Conservation (phyloP, 1,140 invertebrate species). For the Calephelis virginiensis region DNA sequence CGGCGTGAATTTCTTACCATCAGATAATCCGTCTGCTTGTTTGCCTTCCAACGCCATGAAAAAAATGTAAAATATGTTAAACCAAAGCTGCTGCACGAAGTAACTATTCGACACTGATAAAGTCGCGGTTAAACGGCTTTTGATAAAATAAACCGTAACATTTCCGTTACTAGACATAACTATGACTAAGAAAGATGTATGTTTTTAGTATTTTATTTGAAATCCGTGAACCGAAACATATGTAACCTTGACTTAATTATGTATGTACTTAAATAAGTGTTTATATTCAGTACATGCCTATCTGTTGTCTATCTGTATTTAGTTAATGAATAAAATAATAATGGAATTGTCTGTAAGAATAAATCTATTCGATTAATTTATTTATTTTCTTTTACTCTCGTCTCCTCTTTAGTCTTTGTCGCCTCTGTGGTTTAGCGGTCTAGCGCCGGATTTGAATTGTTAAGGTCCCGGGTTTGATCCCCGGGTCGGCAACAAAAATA, state of each 20-base stretch:
- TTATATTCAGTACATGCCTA: slow-evolving; percentile 55
- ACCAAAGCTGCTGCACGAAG: too few species aligned
- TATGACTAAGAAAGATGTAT: not conserved
- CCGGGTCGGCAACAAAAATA: too few species aligned
- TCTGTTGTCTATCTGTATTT: slow-evolving; percentile 63
- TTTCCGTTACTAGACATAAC: not conserved
- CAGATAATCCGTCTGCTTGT: too few species aligned
- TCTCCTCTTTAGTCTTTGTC: not conserved
- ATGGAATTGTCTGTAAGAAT: slow-evolving; percentile 77
- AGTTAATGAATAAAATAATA: slow-evolving; percentile 67
- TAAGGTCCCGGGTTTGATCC: too few species aligned
- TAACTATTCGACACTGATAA: too few species aligned
- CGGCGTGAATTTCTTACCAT: too few species aligned
- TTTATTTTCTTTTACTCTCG: slow-evolving; percentile 30
- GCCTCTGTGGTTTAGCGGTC: too few species aligned
- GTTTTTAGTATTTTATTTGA: not conserved
- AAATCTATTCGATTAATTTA: slow-evolving; percentile 64
- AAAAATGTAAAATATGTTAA: too few species aligned
- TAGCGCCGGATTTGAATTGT: too few species aligned
- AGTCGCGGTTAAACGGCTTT: too few species aligned
- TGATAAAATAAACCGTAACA: not conserved
- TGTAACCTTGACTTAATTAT: slow-evolving; percentile 22
- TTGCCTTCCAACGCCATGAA: too few species aligned
- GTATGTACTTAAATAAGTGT: slow-evolving; percentile 63
- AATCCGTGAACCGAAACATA: slow-evolving; percentile 10